A percentile compares a stretch with the other conserved stretches of the same genome.
Conservation (phyloP, 2,888 invertebrate genomes). For the Caenorhabditis uteleia region DNA sequence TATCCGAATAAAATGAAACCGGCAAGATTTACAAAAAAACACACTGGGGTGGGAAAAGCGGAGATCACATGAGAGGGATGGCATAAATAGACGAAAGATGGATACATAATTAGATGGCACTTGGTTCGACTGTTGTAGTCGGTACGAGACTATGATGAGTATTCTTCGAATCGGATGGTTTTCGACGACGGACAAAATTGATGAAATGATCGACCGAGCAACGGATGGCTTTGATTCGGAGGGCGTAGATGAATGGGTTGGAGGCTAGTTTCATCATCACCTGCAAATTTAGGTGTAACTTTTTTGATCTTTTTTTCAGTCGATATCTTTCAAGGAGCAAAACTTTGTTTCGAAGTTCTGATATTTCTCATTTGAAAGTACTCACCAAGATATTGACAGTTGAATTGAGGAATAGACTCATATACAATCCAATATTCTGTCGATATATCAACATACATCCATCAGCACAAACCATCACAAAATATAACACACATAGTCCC, state of each 20-base stretch:
- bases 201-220: constrained; percentile 51
- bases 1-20: too few relatives aligned
- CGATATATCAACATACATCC: constrained; percentile 61
- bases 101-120: constrained; percentile 32
- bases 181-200: constrained; percentile 24
- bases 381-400: constrained; percentile 62
- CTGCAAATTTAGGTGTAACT: constrained; percentile 40
- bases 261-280: constrained; percentile 66
- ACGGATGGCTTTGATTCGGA: constrained; percentile 64
- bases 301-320: constrained; percentile 1
- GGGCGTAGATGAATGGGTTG: constrained; percentile 67
- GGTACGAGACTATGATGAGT: too few relatives aligned
- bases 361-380: not conserved
- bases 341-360: not conserved
- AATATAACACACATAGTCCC: constrained; percentile 66
- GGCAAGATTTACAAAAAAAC: too few relatives aligned
- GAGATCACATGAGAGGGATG: too few relatives aligned
- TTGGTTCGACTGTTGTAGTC: constrained; percentile 25
- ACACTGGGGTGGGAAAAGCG: too few relatives aligned
- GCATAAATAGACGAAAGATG: too few relatives aligned
- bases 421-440: constrained; percentile 50
- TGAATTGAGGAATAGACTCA: constrained; percentile 56
- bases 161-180: constrained; percentile 15
- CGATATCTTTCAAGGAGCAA: not conserved
- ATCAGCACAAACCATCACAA: constrained; percentile 61